Percentiles rank a stretch among this genome's conserved stretches.
Evolutionary conservation across 2,888 invertebrate genomes (phyloP).

Genomic region (Ceramica pisi): DNA sequence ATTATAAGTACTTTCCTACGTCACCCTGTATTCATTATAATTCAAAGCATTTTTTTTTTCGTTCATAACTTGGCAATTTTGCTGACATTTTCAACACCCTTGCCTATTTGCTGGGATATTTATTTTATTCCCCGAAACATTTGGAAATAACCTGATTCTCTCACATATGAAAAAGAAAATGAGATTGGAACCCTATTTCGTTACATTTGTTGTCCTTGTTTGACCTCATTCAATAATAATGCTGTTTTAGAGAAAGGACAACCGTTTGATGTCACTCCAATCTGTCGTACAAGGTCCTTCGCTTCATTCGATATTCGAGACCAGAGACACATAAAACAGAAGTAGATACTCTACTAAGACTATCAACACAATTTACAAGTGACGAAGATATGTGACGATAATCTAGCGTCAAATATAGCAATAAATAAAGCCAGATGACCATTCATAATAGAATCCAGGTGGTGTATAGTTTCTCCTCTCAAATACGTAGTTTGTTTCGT

Average conservation of each 20-base stretch:
- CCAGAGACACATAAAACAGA: slow-evolving; percentile 25
- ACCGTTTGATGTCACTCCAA: slow-evolving; percentile 37
- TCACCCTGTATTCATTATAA: slow-evolving; percentile 49
- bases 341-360: slow-evolving; percentile 31
- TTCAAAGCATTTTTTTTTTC: slow-evolving; percentile 54
- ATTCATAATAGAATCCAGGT: slow-evolving; percentile 12
- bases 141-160: slow-evolving; percentile 57
- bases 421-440: slow-evolving; percentile 4
- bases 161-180: slow-evolving; percentile 65
- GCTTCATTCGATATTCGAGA: slow-evolving; percentile 48
- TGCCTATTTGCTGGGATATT: slow-evolving; percentile 53
- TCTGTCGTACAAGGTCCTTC: slow-evolving; percentile 24
- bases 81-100: slow-evolving; percentile 34
- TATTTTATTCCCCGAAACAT: slow-evolving; percentile 59
- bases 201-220: slow-evolving; percentile 53
- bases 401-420: slow-evolving; percentile 12
- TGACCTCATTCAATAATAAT: slow-evolving; percentile 58
- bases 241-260: slow-evolving; percentile 53
- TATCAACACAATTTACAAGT: slow-evolving; percentile 45
- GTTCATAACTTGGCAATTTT: slow-evolving; percentile 35
- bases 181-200: slow-evolving; percentile 68
- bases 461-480: slow-evolving; percentile 24
- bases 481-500: slow-evolving; percentile 62
- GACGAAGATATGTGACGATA: slow-evolving; percentile 11
- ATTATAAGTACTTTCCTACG: slow-evolving; percentile 30